These are phyloP conservation scores for Clamator glandarius DNA, from an alignment of 2,797 vertebrate genomes.

Conservation along the genomic window DNA sequence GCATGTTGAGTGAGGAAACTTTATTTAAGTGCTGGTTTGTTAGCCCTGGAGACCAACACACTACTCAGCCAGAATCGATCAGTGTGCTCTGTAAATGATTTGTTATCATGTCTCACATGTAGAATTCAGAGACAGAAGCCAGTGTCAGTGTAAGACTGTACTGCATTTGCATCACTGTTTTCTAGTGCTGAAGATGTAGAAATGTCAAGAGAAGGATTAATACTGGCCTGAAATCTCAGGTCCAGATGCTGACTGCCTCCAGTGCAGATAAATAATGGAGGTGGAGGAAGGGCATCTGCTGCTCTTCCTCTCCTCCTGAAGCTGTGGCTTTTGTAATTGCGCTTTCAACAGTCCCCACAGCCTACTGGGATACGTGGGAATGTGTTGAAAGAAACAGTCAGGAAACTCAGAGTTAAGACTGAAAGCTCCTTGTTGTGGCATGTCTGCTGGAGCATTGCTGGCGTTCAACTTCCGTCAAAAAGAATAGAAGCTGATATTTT, in stretches of 20 bases:
- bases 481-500: neutral
- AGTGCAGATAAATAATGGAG: neutral
- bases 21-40: slow-evolving; percentile 26
- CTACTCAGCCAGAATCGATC: neutral
- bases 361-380: neutral
- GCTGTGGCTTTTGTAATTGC: neutral
- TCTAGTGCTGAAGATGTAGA: neutral
- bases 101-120: slow-evolving; percentile 2
- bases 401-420: neutral
- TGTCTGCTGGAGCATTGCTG: neutral
- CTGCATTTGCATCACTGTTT: neutral
- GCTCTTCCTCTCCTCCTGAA: neutral
- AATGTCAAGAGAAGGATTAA: neutral
- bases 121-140: slow-evolving; percentile 18
- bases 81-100: neutral
- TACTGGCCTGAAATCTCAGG: neutral
- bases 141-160: neutral
- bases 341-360: neutral
- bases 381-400: neutral
- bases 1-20: slow-evolving; percentile 9
- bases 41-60: slow-evolving; percentile 26
- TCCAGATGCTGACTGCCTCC: neutral
- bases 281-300: neutral
- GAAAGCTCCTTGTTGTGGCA: neutral
- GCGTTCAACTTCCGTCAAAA: neutral